Percentiles rank a stretch among this genome's conserved stretches.
Evolutionary conservation across 1,140 invertebrate species (phyloP).

Genomic region (Drosophila setifemur): DNA sequence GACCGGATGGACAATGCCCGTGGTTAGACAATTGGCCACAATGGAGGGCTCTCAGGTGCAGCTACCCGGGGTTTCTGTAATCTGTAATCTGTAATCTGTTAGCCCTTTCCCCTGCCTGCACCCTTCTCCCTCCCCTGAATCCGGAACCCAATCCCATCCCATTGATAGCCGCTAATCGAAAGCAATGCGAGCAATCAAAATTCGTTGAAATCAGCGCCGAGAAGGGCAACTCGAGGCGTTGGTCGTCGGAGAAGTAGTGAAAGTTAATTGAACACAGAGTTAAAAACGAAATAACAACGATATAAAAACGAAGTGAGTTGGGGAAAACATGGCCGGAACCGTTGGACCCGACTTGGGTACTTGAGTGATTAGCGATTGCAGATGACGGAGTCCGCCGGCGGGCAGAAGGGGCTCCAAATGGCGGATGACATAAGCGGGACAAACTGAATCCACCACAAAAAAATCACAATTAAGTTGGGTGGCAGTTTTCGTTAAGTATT

Average conservation of each 20-base stretch:
- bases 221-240: slow-evolving; percentile 49
- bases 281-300: too few relatives aligned
- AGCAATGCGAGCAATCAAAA: slow-evolving; percentile 25
- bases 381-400: slow-evolving; percentile 10
- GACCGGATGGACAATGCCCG: too few relatives aligned
- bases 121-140: neutral
- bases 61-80: too few relatives aligned
- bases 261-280: slow-evolving; percentile 54
- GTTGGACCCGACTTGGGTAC: neutral
- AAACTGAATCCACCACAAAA: too few relatives aligned
- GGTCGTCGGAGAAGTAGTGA: slow-evolving; percentile 43
- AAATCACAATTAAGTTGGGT: too few relatives aligned
- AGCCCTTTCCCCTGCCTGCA: too few relatives aligned
- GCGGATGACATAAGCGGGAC: slow-evolving; percentile 21
- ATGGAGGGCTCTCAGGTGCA: too few relatives aligned
- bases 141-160: too few relatives aligned
- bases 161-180: slow-evolving; percentile 23
- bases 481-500: too few relatives aligned
- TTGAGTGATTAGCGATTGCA: slow-evolving; percentile 29
- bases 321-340: slow-evolving; percentile 22
- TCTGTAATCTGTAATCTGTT: too few relatives aligned
- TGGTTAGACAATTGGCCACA: too few relatives aligned
- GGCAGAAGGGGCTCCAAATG: neutral
- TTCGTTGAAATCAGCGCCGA: slow-evolving; percentile 22
- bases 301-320: slow-evolving; percentile 16